Evolutionary conservation across 2,113 vertebrate genomes (phyloP), one percentile per base, ranked within the genome.

Genomic region (Cryptomyrus ogoouensis): DNA sequence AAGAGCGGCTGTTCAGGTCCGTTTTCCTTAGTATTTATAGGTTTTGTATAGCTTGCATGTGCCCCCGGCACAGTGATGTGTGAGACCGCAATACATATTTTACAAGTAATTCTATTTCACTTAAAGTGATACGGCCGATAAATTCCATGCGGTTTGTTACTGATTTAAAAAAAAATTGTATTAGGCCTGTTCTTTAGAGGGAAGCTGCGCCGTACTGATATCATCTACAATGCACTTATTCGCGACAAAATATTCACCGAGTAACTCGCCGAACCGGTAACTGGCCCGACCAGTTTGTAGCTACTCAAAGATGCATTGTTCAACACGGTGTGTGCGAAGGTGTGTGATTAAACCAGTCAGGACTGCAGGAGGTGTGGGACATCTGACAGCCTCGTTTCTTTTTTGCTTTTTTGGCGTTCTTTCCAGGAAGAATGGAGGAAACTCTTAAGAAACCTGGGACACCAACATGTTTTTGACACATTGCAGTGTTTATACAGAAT

Each of bases 281-380:
- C 47, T 86, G 6, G 44, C 47, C 44, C 5, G 24, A 86, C 83
- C 46, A 86, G 83, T 86, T 86, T 86, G n/a, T 24, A 49, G 83
- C n/a, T 49, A 50, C 83, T 86, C 44, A 50, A 86, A 49, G 83
- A 12, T 86, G 21, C 47, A 49, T 86, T 86, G 83, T 80, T 80
- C 21, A 47, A 27, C 47, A 15, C 44, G n/a, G 83, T 27, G 44
- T 47, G 9, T 5, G 83, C 46, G 9, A 49, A 47, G 83, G 70
- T 77, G 74, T 46, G 24, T 47, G 13, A 19, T 86, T 47, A 15
- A 86, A 50, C 17, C 4, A 86, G 47, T 19, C 24, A 10, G 47
- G 83, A 27, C 44, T 86, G 83, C 24, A 31, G 83, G 24, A 86
- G 17, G 21, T 49, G 12, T 49, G 19, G 42, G 42, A 46, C 44